Percentiles rank a stretch among this genome's conserved stretches.
Evolutionary conservation across 2,888 invertebrate genomes (phyloP).

Genomic region (Leptura quadrifasciata): DNA sequence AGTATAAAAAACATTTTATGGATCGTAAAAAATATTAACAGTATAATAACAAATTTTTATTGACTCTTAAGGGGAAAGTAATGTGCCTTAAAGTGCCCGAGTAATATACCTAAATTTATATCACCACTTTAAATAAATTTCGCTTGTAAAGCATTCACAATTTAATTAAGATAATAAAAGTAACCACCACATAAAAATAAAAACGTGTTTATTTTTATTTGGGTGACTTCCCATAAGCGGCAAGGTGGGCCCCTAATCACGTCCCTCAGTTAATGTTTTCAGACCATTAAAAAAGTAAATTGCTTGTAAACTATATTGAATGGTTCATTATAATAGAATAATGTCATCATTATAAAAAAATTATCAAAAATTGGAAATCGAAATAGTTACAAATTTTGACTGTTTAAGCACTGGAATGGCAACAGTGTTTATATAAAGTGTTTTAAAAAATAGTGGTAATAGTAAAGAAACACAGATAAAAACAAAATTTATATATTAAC

Average conservation of each 20-base stretch:
- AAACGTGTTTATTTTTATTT: constrained; percentile 3
- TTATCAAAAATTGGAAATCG: no score
- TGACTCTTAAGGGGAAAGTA: constrained; percentile 28
- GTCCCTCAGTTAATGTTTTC: neutral
- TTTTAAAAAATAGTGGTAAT: no score
- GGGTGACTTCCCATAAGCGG: neutral
- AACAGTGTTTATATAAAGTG: no score
- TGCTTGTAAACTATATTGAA: neutral
- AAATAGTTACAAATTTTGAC: no score
- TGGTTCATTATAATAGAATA: no score
- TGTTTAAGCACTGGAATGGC: no score
- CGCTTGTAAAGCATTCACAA: neutral
- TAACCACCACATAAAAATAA: neutral
- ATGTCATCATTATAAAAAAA: no score
- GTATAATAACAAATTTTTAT: constrained; percentile 41
- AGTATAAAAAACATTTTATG: constrained; percentile 52
- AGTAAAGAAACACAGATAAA: no score
- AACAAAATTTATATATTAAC: no score
- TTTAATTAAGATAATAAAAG: constrained; percentile 11
- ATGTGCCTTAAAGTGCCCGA: constrained; percentile 39
- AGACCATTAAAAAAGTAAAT: neutral
- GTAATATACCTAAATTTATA: constrained; percentile 35
- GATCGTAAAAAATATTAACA: constrained; percentile 39
- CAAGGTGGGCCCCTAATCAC: neutral
- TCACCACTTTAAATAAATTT: constrained; percentile 13